Evolutionary conservation across 2,888 invertebrate genomes (phyloP).

Genomic region (Pterostichus madidus): DNA sequence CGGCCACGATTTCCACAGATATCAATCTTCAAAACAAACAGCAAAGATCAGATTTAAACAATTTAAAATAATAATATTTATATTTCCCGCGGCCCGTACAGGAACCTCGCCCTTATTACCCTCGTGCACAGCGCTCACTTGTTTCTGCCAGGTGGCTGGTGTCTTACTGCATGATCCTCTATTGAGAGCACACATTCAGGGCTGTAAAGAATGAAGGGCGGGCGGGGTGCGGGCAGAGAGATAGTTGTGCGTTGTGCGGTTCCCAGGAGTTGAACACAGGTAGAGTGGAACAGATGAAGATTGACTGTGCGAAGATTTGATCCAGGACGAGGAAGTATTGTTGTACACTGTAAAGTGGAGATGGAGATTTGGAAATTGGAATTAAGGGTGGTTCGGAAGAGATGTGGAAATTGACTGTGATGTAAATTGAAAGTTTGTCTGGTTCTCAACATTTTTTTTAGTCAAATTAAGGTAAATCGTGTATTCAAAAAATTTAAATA

Average conservation of each 20-base stretch:
- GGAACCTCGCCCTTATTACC: background rate
- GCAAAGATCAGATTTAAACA: conserved; percentile 58
- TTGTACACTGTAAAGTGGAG: conserved; percentile 37
- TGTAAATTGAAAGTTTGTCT: background rate
- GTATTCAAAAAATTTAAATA: too few species aligned
- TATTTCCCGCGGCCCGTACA: conserved; percentile 23
- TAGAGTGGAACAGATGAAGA: conserved; percentile 57
- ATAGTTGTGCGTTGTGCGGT: conserved; percentile 49
- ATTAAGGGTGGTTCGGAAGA: too few species aligned
- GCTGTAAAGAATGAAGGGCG: conserved; percentile 13
- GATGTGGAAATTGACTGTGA: background rate
- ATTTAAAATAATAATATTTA: conserved; percentile 60
- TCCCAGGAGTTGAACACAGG: conserved; percentile 63
- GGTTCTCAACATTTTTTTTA: too few species aligned
- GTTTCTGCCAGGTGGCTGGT: conserved; percentile 60
- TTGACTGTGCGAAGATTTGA: conserved; percentile 39
- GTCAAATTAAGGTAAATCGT: too few species aligned
- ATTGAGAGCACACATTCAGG: conserved; percentile 34
- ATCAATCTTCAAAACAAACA: conserved; percentile 62
- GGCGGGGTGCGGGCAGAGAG: background rate
- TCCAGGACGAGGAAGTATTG: conserved; percentile 26
- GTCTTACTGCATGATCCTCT: conserved; percentile 57
- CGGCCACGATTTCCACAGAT: conserved; percentile 46
- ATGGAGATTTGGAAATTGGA: background rate
- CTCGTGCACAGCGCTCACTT: background rate